These are phyloP conservation scores for Stenopsyche tienmushanensis DNA, from an alignment of 1,140 invertebrate genomes.

Conservation along the genomic window DNA sequence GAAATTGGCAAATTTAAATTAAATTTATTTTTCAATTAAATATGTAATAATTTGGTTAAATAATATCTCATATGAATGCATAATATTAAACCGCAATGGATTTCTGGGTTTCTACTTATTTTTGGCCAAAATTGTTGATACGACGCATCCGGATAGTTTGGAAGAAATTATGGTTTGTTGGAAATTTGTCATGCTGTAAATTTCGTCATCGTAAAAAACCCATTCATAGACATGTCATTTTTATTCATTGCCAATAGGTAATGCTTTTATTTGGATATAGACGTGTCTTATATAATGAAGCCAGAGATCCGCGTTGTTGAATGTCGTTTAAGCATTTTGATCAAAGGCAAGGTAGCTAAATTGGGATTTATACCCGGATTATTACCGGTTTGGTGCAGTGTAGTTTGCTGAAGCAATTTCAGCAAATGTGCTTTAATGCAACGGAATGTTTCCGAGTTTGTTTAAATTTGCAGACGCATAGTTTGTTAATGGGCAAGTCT, in stretches of 20 bases:
- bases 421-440: constrained; percentile 30
- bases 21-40: too few relatives aligned
- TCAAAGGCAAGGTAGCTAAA: background rate
- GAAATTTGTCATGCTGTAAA: background rate
- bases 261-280: background rate
- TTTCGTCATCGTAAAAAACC: background rate
- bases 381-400: background rate
- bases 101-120: too few relatives aligned
- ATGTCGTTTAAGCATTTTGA: too few relatives aligned
- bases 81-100: too few relatives aligned
- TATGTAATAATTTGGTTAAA: too few relatives aligned
- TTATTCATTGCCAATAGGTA: background rate
- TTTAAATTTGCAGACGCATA: constrained; percentile 24
- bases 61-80: too few relatives aligned
- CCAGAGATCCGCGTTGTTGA: too few relatives aligned
- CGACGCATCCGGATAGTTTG: too few relatives aligned
- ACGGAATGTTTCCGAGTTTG: constrained; percentile 22
- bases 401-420: constrained; percentile 31
- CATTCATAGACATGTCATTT: background rate
- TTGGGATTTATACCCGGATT: background rate
- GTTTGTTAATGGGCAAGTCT: constrained; percentile 28
- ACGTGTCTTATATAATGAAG: too few relatives aligned
- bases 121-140: too few relatives aligned
- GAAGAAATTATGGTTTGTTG: background rate
- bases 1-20: too few relatives aligned